phyloP scores from a whole-genome alignment of 2,888 invertebrate species.

The Hydropsyche betteni region DNA sequence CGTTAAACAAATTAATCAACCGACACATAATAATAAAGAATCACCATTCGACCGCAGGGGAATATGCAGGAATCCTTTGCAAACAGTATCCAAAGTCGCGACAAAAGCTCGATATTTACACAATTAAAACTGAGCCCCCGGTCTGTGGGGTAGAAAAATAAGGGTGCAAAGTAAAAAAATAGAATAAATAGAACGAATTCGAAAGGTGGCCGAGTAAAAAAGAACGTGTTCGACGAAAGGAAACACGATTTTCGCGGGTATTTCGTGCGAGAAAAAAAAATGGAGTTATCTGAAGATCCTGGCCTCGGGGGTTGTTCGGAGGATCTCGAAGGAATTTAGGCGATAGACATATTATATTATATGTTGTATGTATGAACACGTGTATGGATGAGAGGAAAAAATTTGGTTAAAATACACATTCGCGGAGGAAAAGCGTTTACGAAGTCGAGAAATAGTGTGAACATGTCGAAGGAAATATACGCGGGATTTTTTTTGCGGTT shows the following conservation, averaged over 20 bases:
- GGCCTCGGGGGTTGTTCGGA: constrained; percentile 6
- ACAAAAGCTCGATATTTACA: constrained; percentile 37
- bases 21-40: constrained; percentile 17
- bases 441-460: not conserved
- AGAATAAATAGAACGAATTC: constrained; percentile 6
- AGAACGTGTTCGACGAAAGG: constrained; percentile 1
- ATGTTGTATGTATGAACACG: not conserved
- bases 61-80: constrained; percentile 19
- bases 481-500: not conserved
- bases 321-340: too few species aligned
- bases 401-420: constrained; percentile 17
- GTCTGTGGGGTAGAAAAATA: constrained; percentile 5
- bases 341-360: too few species aligned
- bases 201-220: not conserved
- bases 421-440: constrained; percentile 5
- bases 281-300: constrained; percentile 29
- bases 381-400: not conserved
- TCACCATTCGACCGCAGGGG: not conserved
- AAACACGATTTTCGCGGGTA: constrained; percentile 1
- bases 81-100: constrained; percentile 18
- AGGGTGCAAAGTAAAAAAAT: not conserved
- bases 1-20: constrained; percentile 24
- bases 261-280: not conserved
- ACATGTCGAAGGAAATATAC: not conserved
- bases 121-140: constrained; percentile 37